A percentile compares a stretch with the other conserved stretches of the same genome.
Conservation (phyloP, 2,888 invertebrate genomes). For the Synanthedon andrenaeformis region DNA sequence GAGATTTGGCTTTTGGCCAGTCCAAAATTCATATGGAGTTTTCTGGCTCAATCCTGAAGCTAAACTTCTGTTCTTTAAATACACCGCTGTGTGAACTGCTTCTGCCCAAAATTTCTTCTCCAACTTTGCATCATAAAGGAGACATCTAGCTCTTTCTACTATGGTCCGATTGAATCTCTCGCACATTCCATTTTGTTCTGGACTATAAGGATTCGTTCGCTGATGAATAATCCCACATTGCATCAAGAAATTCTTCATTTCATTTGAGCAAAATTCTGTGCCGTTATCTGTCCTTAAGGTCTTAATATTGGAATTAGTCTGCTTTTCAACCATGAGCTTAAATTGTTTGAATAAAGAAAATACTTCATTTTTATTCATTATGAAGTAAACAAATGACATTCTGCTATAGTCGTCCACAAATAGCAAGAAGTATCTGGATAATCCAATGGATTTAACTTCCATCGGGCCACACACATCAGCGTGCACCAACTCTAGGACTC, state of each 20-base stretch:
- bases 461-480: too few species aligned
- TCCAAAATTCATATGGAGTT: slow-evolving; percentile 4
- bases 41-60: slow-evolving; percentile 1
- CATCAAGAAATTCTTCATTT: background rate
- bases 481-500: background rate
- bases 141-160: slow-evolving; percentile 6
- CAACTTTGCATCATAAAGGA: slow-evolving; percentile 6
- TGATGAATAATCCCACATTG: too few species aligned
- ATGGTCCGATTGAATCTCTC: slow-evolving; percentile 4
- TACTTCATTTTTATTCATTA: too few species aligned
- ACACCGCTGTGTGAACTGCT: slow-evolving; percentile 6
- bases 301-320: too few species aligned
- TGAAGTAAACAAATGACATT: too few species aligned
- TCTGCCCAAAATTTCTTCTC: slow-evolving; percentile 8
- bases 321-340: too few species aligned
- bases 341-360: too few species aligned
- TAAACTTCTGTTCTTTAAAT: slow-evolving; percentile 5
- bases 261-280: slow-evolving; percentile 1
- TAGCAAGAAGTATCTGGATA: too few species aligned
- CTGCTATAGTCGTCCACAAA: too few species aligned
- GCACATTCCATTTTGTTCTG: slow-evolving; percentile 7
- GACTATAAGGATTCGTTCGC: too few species aligned
- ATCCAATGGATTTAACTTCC: too few species aligned
- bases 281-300: slow-evolving; percentile 1
- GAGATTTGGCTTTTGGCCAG: slow-evolving; percentile 5